Evolutionary conservation across 2,797 vertebrate species (phyloP).

Genomic region (Phrynocephalus guinanensis): DNA sequence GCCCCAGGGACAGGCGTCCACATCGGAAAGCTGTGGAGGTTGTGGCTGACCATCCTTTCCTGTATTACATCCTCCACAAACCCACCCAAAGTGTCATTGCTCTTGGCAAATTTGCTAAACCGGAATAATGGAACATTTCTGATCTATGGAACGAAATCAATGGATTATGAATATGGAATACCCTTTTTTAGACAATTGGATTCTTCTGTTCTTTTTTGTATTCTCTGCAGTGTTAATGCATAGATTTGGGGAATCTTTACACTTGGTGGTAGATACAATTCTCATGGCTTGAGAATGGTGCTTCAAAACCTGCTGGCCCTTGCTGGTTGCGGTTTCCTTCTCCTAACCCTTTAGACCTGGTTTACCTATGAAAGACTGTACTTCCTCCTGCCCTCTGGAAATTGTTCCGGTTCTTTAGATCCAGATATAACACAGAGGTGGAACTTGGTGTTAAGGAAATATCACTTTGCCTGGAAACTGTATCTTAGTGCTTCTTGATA

Average conservation of each 20-base stretch:
- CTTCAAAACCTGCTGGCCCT: too few relatives aligned
- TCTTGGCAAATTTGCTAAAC: slow-evolving; percentile 2
- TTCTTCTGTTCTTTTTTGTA: not conserved
- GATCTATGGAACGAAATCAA: not conserved
- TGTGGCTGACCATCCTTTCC: not conserved
- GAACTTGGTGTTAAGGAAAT: not conserved
- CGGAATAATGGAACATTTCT: not conserved
- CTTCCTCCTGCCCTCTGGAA: not conserved
- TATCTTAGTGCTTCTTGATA: not conserved
- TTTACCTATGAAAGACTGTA: not conserved
- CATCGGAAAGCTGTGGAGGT: not conserved
- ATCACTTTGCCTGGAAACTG: not conserved
- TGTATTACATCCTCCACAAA: not conserved
- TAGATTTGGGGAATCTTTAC: not conserved
- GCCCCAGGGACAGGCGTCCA: not conserved
- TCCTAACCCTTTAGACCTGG: not conserved
- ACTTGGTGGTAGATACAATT: not conserved
- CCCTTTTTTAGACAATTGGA: not conserved
- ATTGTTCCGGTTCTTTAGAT: not conserved
- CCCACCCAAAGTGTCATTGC: not conserved
- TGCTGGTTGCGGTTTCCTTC: not conserved
- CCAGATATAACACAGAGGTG: not conserved
- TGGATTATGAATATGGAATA: not conserved
- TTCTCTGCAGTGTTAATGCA: not conserved
- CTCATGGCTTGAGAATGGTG: not conserved